Evolutionary conservation across 2,797 vertebrate species (phyloP).

Genomic region (Threskiornis aethiopicus): DNA sequence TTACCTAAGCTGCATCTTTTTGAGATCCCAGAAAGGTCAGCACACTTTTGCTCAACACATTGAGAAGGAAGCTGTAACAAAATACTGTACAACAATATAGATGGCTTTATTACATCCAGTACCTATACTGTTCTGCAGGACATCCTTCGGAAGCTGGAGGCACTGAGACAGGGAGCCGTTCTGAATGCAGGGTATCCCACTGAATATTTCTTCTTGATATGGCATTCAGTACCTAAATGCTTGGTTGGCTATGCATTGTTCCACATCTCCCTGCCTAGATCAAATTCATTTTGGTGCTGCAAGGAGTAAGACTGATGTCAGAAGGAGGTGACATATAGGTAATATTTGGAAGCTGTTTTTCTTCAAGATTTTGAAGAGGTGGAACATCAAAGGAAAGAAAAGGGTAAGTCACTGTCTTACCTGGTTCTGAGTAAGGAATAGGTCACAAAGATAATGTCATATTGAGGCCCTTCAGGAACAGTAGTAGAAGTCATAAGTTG

Average conservation of each 20-base stretch:
- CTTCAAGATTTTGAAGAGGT: background rate
- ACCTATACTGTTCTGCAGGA: background rate
- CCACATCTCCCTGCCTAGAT: background rate
- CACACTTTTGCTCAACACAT: background rate
- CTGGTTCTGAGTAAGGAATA: background rate
- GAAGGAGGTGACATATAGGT: background rate
- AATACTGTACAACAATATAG: background rate
- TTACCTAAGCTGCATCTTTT: background rate
- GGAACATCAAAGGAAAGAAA: background rate
- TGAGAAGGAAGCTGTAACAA: background rate
- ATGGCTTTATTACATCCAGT: background rate
- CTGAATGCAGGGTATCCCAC: background rate
- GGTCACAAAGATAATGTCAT: background rate
- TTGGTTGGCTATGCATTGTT: background rate
- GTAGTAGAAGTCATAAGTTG: background rate
- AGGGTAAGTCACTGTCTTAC: background rate
- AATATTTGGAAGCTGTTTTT: background rate
- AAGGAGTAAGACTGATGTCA: background rate
- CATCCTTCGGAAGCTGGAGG: background rate
- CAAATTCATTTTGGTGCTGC: background rate
- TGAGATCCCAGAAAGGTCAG: background rate
- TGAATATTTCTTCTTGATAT: background rate
- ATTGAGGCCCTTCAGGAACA: background rate
- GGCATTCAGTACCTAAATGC: background rate
- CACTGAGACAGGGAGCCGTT: background rate